Conservation (phyloP, 1,140 invertebrate genomes). For the Lepidotrigona ventralis region DNA sequence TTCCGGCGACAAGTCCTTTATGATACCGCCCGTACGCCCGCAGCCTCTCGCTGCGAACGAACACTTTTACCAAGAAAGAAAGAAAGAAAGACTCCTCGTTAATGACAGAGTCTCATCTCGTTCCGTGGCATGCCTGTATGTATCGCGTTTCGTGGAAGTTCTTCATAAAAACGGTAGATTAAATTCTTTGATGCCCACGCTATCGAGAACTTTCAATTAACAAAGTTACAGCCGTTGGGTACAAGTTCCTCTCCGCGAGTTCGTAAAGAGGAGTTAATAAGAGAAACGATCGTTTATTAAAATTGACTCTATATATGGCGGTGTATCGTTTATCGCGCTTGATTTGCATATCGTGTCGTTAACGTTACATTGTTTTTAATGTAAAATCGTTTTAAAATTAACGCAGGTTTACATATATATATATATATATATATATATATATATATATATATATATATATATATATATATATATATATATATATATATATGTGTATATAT, state of each 20-base stretch:
- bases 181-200: conserved; percentile 15
- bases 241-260: background rate
- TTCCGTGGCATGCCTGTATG: conserved; percentile 7
- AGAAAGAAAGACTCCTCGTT: conserved; percentile 42
- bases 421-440: no score
- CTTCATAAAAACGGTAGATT: conserved; percentile 13
- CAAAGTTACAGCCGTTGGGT: background rate
- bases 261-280: background rate
- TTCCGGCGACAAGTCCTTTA: conserved; percentile 50
- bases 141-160: conserved; percentile 31
- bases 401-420: background rate
- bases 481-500: no score
- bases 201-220: conserved; percentile 25
- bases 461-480: no score
- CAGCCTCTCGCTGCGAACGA: conserved; percentile 13
- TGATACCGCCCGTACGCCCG: conserved; percentile 38
- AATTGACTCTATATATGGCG: background rate
- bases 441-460: no score
- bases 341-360: background rate
- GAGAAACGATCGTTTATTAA: background rate
- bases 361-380: background rate
- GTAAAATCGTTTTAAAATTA: background rate
- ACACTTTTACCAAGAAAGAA: conserved; percentile 46
- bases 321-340: background rate
- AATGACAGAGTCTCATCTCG: conserved; percentile 33